phyloP scores from a whole-genome alignment of 2,797 vertebrate species.

The Varecia variegata region DNA sequence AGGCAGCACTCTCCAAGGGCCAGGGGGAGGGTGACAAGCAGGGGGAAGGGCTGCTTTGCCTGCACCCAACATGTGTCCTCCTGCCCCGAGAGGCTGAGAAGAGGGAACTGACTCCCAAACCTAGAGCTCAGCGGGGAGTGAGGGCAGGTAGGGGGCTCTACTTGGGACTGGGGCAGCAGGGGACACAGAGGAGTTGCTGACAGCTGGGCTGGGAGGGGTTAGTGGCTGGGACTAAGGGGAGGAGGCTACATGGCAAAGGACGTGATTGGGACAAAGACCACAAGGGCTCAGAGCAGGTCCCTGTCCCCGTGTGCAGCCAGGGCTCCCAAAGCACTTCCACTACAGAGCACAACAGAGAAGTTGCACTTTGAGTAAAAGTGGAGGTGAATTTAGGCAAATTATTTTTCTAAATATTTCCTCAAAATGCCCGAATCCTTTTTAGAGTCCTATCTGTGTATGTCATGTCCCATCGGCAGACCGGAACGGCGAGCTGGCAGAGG shows the following conservation, averaged over 20 bases:
- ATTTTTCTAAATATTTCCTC: conserved; percentile 7
- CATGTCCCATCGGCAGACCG: neutral
- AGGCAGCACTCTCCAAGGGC: neutral
- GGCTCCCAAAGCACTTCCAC: neutral
- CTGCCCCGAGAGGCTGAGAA: neutral
- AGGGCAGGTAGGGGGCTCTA: neutral
- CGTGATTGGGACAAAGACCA: neutral
- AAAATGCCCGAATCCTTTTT: neutral
- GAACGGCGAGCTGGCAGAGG: neutral
- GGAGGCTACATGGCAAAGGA: neutral
- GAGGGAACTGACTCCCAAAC: neutral
- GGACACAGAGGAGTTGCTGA: neutral
- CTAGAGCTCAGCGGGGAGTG: neutral
- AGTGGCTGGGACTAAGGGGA: neutral
- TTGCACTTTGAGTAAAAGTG: neutral
- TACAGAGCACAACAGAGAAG: neutral
- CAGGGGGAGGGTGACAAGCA: neutral
- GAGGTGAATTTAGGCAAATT: neutral
- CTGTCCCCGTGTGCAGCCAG: rapidly evolving
- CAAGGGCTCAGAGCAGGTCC: neutral
- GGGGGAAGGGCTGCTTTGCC: neutral
- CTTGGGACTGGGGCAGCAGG: neutral
- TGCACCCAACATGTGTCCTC: neutral
- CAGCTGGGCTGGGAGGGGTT: neutral
- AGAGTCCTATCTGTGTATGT: neutral